phyloP scores from a whole-genome alignment of 2,113 vertebrate genomes.

The Crotalus tigris region DNA sequence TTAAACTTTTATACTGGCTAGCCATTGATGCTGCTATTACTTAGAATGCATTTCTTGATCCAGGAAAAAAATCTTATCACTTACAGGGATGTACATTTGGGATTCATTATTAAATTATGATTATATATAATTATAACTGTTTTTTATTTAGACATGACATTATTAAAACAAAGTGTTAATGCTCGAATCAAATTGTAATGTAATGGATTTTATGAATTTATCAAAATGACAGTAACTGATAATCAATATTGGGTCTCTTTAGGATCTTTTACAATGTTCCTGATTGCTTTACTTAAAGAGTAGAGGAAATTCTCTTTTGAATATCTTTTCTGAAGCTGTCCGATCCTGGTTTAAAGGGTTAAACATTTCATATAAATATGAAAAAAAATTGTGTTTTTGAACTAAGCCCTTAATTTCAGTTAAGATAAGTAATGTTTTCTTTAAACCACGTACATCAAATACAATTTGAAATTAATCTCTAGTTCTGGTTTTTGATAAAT shows the following conservation, averaged over 20 bases:
- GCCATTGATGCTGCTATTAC: neutral
- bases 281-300: neutral
- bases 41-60: neutral
- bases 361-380: neutral
- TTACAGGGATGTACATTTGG: neutral
- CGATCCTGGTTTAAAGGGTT: neutral
- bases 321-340: neutral
- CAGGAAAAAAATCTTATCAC: neutral
- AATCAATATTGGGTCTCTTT: neutral
- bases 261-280: neutral
- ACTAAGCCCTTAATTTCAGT: neutral
- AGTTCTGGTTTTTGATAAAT: no score
- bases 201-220: neutral
- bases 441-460: neutral
- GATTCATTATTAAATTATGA: neutral
- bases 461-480: neutral
- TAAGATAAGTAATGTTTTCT: neutral
- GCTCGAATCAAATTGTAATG: neutral
- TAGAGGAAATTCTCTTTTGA: neutral
- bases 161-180: neutral
- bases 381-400: neutral
- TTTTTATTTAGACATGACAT: neutral
- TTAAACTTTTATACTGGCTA: neutral
- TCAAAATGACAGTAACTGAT: neutral
- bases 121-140: neutral